A percentile compares a stretch with the other conserved stretches of the same genome.
Conservation (phyloP, 2,888 invertebrate genomes). For the Tachina grossa region DNA sequence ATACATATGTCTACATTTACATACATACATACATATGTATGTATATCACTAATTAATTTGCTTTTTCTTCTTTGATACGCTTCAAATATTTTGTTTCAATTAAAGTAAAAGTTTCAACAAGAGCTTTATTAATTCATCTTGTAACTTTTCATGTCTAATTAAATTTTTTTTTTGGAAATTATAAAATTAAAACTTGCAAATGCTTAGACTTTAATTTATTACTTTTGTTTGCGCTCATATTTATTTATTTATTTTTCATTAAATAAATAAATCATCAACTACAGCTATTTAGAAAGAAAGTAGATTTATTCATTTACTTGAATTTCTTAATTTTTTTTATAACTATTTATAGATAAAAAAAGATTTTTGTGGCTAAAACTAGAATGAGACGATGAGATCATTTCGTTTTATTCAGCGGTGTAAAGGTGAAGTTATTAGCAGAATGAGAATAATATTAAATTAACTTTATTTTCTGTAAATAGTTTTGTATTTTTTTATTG, state of each 20-base stretch:
- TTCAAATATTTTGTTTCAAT: slow-evolving; percentile 58
- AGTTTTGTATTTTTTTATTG: not conserved
- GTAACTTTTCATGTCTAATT: slow-evolving; percentile 33
- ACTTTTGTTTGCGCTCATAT: too few species aligned
- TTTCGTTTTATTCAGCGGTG: slow-evolving; percentile 14
- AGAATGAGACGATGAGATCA: slow-evolving; percentile 19
- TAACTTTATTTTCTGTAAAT: not conserved
- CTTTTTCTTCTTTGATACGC: slow-evolving; percentile 51
- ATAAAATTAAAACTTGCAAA: slow-evolving; percentile 26
- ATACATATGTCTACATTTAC: too few species aligned
- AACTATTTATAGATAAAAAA: not conserved
- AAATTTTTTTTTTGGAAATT: slow-evolving; percentile 6
- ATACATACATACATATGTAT: too few species aligned
- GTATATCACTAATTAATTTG: slow-evolving; percentile 17
- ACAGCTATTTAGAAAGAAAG: slow-evolving; percentile 19
- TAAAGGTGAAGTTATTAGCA: slow-evolving; percentile 25
- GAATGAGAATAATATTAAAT: not conserved
- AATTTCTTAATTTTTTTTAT: slow-evolving; percentile 32
- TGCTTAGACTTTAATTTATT: slow-evolving; percentile 43
- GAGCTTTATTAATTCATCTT: slow-evolving; percentile 19
- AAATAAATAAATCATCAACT: slow-evolving; percentile 13
- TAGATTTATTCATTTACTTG: slow-evolving; percentile 29
- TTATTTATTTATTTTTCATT: slow-evolving; percentile 25
- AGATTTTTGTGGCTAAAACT: not conserved
- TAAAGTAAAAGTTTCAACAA: slow-evolving; percentile 63